Evolutionary conservation across 2,888 invertebrate species (phyloP), one percentile per base, ranked within the genome.

Genomic region (Dilophus febrilis): DNA sequence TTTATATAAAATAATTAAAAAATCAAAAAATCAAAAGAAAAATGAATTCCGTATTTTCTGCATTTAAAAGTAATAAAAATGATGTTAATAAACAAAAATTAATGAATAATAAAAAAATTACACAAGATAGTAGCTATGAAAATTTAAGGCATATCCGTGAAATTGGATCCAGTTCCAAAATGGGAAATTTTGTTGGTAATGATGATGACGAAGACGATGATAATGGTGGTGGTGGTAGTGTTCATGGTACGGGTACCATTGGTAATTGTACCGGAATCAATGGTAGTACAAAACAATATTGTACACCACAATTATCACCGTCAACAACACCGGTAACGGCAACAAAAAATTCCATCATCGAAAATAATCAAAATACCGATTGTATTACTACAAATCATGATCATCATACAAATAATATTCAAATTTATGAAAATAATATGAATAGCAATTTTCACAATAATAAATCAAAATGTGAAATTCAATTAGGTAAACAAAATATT

Each of bases 1-100:
- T n/a, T n/a, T n/a, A n/a, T n/a, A n/a, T n/a, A n/a, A n/a, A n/a
- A n/a, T n/a, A n/a, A n/a, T 22, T 22, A 22, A 6, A 22, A 22
- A 22, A 22, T 22, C 4, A 22, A 22, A 22, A 22, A 22, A 22
- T 8, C 4, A 22, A 4, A 4, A 22, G 8, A 6, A 56, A 51
- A 45, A 62, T 62, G 62, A 62, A 62, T 53, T 61, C 62, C 42
- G 62, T 62, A 47, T 61, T 62, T 48, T 62, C 61, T 46, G 61
- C 62, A 50, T 62, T 62, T 53, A 62, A 62, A 46, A 47, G 54
- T 33, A 60, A 57, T 48, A 62, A 61, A 51, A 47, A 47, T 37
- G 49, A 48, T 30, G n/a, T n/a, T n/a, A 32, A 17, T 6, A 50
- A 51, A 44, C 48, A 49, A 35, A 50, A 51, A 42, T 44, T 43